Base-by-base conservation (phyloP, 2,797 vertebrate genomes). In the Lindbergichthys nudifrons region DNA sequence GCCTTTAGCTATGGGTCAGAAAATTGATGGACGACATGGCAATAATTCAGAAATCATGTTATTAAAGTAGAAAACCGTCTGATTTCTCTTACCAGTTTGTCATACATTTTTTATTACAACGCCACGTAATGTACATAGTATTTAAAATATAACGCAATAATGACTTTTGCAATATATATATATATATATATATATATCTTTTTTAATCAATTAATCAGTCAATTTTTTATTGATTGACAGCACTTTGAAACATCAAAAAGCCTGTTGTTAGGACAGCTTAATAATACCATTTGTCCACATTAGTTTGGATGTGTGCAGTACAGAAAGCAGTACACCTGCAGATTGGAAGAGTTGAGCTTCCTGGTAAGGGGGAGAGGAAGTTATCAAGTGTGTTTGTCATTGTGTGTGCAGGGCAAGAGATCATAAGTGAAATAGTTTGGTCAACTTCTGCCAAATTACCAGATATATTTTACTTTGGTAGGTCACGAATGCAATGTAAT, bases 361-460 rank as follows among this genome's bases (percentile, higher is more conserved):
- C 1, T 36, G 32, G 57, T 14, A 73, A 66, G 36, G 4, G 16
- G 21, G 59, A 75, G 74, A 87, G 87, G 83, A 90, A 88, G 79
- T 50, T 41, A 5, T 45, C 10, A 41, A 30, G 36, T 66, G 48
- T 80, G 21, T 51, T n/a, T 59, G 48, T 36, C 32, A 36, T 36
- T 4, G 26, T 26, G 26, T 26, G 26, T 45, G 18, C 50, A 66
- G 46, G 41, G 39, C 32, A 36, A 36, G 32, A 57, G 19, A 19
- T 36, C 45, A 45, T n/a, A 13, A 32, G 26, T 6, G 15, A 60
- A 65, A 65, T 64, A 2, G 5, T 64, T 36, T 70, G 42, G 18
- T 75, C 78, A 58, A 59, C 36, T 10, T 59, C 7, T 51, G 45
- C 51, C 45, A 69, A 58, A 68, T 71, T 69, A 73, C 18, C 23